Conservation (phyloP, 2,888 invertebrate species). For the Hydrotaea cyrtoneurina region DNA sequence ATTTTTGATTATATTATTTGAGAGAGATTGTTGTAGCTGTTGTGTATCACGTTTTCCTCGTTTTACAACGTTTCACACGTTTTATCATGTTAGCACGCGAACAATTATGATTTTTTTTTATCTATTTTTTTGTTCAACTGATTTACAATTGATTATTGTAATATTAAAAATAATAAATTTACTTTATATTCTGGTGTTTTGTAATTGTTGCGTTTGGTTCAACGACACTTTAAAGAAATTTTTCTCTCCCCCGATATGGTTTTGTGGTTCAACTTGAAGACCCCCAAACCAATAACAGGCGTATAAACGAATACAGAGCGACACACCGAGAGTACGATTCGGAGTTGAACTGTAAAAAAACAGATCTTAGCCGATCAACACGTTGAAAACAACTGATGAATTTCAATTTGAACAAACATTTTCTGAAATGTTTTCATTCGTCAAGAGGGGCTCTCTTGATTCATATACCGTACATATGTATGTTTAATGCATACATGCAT, state of each 20-base stretch:
- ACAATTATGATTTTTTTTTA: neutral
- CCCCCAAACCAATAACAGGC: neutral
- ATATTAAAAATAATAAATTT: too few species aligned
- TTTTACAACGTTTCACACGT: neutral
- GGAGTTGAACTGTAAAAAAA: constrained; percentile 14
- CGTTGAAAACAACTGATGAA: constrained; percentile 62
- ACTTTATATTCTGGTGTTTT: constrained; percentile 1
- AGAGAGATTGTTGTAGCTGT: neutral
- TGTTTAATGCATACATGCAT: neutral
- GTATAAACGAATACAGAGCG: neutral
- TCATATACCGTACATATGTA: neutral
- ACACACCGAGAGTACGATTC: neutral
- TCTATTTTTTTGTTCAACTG: neutral
- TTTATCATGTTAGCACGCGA: constrained; percentile 8
- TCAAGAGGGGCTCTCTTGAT: neutral
- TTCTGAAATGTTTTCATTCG: constrained; percentile 22
- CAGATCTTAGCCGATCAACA: constrained; percentile 61
- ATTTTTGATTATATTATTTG: neutral
- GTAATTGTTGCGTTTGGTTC: neutral
- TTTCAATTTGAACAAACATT: constrained; percentile 27
- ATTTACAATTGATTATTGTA: neutral
- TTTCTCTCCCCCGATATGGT: neutral
- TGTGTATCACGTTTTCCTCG: neutral
- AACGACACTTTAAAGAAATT: neutral
- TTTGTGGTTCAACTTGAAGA: neutral